Conservation (phyloP, 2,797 vertebrate genomes). For the Peromyscus melanophrys region DNA sequence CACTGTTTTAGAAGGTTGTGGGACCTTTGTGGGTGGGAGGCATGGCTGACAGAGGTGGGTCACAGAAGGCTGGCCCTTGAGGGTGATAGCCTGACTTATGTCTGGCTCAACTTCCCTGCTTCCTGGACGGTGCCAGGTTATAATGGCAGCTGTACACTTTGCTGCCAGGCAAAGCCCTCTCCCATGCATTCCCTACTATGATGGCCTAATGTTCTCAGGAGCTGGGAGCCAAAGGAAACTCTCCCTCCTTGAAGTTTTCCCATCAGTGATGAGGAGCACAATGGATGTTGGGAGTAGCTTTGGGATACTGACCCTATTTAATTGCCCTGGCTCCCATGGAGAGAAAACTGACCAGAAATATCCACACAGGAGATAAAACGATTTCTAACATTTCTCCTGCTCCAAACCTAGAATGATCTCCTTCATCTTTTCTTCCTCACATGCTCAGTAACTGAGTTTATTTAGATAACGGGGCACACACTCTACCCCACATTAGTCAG, state of each 20-base stretch:
- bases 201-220: neutral
- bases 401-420: neutral
- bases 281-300: neutral
- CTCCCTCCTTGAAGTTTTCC: neutral
- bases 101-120: neutral
- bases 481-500: neutral
- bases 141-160: neutral
- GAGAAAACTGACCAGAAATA: neutral
- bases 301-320: neutral
- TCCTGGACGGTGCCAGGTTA: neutral
- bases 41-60: neutral
- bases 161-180: neutral
- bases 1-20: neutral
- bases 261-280: no score
- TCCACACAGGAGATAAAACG: neutral
- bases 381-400: neutral
- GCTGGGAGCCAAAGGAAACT: neutral
- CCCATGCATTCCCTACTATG: neutral
- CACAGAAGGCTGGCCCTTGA: neutral
- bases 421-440: neutral
- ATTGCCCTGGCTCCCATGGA: no score
- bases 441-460: constrained; percentile 25
- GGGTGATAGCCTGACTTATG: neutral
- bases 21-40: neutral
- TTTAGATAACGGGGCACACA: neutral